Percentiles rank a stretch among this genome's conserved stretches.
Conservation (phyloP, 2,113 vertebrate genomes). For the Varanus komodoensis region DNA sequence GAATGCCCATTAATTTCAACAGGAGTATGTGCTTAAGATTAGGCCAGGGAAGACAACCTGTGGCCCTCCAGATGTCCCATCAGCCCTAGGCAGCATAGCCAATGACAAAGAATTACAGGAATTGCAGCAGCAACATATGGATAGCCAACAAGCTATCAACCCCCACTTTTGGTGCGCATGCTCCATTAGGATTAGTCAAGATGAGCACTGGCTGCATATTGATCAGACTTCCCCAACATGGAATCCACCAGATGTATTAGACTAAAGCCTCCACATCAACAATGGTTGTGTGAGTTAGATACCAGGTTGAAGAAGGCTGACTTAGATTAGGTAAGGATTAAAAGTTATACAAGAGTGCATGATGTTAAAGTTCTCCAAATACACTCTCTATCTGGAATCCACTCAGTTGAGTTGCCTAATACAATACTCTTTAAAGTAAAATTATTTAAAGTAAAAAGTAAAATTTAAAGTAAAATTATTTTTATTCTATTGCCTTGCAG, state of each 20-base stretch:
- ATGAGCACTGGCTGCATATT: not conserved
- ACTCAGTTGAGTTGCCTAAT: not conserved
- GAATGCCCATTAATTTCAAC: not conserved
- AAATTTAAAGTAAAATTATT: conserved; percentile 1
- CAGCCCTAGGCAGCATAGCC: too few species aligned
- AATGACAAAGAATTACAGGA: too few species aligned
- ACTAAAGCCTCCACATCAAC: too few species aligned
- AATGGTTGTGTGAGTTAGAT: too few species aligned
- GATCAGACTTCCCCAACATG: not conserved
- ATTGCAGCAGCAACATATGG: not conserved
- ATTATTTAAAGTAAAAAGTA: too few species aligned
- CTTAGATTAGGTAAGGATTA: not conserved
- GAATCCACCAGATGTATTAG: too few species aligned
- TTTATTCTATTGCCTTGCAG: not conserved
- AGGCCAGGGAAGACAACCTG: too few species aligned
- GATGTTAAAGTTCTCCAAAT: not conserved
- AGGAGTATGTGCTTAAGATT: not conserved
- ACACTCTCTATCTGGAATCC: not conserved
- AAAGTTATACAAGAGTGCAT: not conserved
- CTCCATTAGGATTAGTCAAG: not conserved
- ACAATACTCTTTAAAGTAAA: not conserved
- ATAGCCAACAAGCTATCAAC: not conserved
- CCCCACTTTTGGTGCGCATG: not conserved
- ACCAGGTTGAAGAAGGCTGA: not conserved
- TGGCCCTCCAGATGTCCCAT: too few species aligned